Evolutionary conservation across 2,113 vertebrate genomes (phyloP).

Genomic region (Pachycephala philippinensis): DNA sequence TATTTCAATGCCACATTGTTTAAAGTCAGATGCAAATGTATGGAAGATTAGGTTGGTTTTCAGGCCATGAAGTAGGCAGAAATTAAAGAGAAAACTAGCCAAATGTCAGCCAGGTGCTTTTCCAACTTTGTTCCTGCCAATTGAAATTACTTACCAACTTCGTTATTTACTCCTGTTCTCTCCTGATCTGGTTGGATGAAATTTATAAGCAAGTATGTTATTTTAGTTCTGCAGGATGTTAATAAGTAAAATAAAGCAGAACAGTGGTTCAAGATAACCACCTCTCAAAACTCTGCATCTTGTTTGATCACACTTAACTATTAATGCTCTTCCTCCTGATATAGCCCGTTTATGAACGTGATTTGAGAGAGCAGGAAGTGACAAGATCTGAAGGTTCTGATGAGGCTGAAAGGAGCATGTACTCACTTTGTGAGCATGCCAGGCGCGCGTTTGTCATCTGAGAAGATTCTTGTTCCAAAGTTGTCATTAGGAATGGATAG

Average conservation of each 20-base stretch:
- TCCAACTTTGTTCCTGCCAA: not conserved
- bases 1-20: not conserved
- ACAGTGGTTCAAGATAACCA: not conserved
- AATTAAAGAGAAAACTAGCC: not conserved
- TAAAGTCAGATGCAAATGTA: not conserved
- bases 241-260: not conserved
- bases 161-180: not conserved
- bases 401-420: not conserved
- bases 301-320: not conserved
- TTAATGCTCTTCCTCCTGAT: not conserved
- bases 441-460: not conserved
- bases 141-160: not conserved
- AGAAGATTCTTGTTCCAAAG: not conserved
- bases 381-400: not conserved
- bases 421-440: not conserved
- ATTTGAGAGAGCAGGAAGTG: not conserved
- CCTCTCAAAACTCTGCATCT: not conserved
- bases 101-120: not conserved
- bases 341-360: not conserved
- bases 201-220: not conserved
- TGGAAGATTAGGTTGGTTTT: not conserved
- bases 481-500: not conserved
- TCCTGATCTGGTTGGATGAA: not conserved
- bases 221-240: not conserved
- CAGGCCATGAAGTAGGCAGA: not conserved